Evolutionary conservation across 2,797 vertebrate species (phyloP).

Genomic region (Ctenochaetus hawaiiensis): DNA sequence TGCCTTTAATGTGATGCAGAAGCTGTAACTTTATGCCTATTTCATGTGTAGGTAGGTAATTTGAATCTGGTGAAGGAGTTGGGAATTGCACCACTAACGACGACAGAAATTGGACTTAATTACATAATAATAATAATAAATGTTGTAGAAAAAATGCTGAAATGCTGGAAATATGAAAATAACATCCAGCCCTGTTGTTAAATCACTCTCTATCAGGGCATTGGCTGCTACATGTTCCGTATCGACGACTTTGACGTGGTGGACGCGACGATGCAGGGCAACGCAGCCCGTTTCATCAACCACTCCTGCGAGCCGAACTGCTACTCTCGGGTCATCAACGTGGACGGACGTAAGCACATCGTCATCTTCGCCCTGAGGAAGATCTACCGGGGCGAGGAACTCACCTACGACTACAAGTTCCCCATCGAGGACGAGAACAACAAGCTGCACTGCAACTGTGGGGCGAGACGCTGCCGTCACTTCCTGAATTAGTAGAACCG

Average conservation of each 20-base stretch:
- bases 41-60: no score
- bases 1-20: neutral
- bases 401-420: conserved; percentile 98
- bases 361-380: conserved; percentile 94
- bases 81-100: neutral
- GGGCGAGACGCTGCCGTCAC: conserved; percentile 90
- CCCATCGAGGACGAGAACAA: conserved; percentile 94
- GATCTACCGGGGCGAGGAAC: conserved; percentile 94
- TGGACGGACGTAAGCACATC: conserved; percentile 95
- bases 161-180: neutral
- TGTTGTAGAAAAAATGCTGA: neutral
- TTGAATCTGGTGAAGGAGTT: neutral
- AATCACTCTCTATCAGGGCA: conserved; percentile 81
- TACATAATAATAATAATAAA: neutral
- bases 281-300: conserved; percentile 95
- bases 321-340: conserved; percentile 94
- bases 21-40: neutral
- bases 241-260: conserved; percentile 96
- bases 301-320: conserved; percentile 97
- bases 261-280: conserved; percentile 94
- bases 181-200: neutral
- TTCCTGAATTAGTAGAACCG: conserved; percentile 88
- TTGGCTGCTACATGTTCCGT: conserved; percentile 97
- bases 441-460: conserved; percentile 95
- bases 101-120: neutral